These are phyloP conservation scores for Pseudococcus jackbeardsleyi DNA, from an alignment of 2,888 invertebrate genomes.

Conservation along the genomic window DNA sequence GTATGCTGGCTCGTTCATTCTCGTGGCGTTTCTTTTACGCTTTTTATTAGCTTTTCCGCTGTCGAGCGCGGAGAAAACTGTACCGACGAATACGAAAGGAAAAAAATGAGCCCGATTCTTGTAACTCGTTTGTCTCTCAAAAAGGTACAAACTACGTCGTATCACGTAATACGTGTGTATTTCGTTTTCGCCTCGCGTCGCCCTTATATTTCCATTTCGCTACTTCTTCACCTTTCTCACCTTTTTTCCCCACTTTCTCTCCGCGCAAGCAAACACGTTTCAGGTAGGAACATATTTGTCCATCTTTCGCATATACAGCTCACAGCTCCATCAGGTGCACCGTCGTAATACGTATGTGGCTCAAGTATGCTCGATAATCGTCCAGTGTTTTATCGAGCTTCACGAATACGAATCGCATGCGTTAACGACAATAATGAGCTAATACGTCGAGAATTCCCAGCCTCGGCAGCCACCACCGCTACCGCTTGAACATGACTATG, in stretches of 20 bases:
- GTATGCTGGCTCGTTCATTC: not conserved
- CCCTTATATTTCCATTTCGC: not conserved
- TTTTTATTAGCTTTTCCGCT: not conserved
- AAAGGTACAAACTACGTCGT: constrained; percentile 10
- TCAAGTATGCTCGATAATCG: not conserved
- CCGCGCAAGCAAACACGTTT: not conserved
- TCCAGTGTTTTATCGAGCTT: constrained; percentile 2
- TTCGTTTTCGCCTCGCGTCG: not conserved
- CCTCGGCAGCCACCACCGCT: not conserved
- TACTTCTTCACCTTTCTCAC: not conserved
- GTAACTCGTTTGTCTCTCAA: not conserved
- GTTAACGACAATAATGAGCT: constrained; percentile 8
- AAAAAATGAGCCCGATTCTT: constrained; percentile 7
- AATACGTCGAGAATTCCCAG: constrained; percentile 12
- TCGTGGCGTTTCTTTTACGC: not conserved
- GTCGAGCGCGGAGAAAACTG: not conserved
- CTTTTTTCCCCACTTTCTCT: not conserved
- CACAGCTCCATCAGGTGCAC: not conserved
- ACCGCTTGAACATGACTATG: not conserved
- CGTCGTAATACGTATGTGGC: not conserved
- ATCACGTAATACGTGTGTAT: constrained; percentile 17
- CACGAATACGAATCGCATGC: not conserved
- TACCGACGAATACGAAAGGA: not conserved
- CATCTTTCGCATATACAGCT: not conserved
- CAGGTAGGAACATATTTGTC: not conserved